Evolutionary conservation across 2,888 invertebrate genomes (phyloP).

Genomic region (Pseudeuparius sepicola): DNA sequence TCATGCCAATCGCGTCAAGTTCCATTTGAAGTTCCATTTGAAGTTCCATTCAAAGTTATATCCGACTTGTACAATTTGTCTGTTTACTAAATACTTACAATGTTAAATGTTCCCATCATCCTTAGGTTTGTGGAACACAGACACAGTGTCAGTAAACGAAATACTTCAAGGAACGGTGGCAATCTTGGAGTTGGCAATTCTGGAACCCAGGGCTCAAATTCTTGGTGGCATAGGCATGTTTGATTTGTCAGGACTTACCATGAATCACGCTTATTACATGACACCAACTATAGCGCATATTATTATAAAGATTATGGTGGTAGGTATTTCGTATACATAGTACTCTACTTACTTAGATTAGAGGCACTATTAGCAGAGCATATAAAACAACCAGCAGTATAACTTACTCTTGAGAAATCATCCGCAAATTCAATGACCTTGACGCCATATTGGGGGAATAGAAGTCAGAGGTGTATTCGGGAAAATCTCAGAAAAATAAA

Average conservation of each 20-base stretch:
- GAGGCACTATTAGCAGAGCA: too few relatives aligned
- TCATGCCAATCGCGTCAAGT: background rate
- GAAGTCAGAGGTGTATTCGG: too few relatives aligned
- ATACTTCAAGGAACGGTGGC: slow-evolving; percentile 62
- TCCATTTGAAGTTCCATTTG: background rate
- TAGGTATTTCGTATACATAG: slow-evolving; percentile 36
- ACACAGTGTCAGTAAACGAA: slow-evolving; percentile 53
- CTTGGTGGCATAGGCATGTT: slow-evolving; percentile 68
- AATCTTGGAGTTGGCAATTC: slow-evolving; percentile 60
- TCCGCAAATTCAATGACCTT: too few relatives aligned
- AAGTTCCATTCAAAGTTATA: too few relatives aligned
- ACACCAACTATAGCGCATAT: slow-evolving; percentile 60
- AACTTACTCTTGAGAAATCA: too few relatives aligned
- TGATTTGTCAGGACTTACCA: slow-evolving; percentile 59
- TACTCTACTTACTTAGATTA: background rate
- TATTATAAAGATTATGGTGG: slow-evolving; percentile 61
- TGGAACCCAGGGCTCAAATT: slow-evolving; percentile 67
- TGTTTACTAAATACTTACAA: too few relatives aligned
- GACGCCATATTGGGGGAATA: too few relatives aligned
- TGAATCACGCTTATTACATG: slow-evolving; percentile 63
- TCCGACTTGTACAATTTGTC: too few relatives aligned
- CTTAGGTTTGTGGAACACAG: slow-evolving; percentile 66
- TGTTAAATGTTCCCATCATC: slow-evolving; percentile 6
- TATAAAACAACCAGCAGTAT: too few relatives aligned
- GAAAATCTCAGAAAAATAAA: background rate